These are phyloP conservation scores for Cirrhinus mrigala DNA, from an alignment of 2,797 vertebrate genomes.

Conservation along the genomic window DNA sequence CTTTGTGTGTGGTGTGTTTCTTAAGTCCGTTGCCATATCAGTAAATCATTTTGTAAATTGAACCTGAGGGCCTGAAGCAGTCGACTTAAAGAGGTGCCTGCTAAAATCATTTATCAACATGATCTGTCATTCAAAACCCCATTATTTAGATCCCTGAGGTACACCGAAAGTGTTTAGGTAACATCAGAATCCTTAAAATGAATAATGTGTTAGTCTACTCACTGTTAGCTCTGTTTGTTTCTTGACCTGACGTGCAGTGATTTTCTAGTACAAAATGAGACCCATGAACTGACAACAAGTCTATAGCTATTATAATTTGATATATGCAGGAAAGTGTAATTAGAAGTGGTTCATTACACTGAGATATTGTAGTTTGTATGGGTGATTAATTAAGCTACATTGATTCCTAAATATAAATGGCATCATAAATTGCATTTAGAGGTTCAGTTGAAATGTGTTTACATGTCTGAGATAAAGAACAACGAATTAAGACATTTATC, in stretches of 20 bases:
- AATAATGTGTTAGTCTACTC: neutral
- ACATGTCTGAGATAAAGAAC: neutral
- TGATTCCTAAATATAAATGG: neutral
- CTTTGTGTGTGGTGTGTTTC: neutral
- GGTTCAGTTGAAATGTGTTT: neutral
- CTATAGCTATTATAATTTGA: neutral
- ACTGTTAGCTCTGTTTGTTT: neutral
- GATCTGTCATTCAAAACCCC: neutral
- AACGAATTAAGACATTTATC: neutral
- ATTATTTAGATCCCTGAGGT: conserved; percentile 1
- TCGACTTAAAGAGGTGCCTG: neutral
- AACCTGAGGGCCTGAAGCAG: conserved; percentile 24
- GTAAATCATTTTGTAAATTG: neutral
- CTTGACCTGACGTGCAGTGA: neutral
- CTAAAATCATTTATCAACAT: conserved; percentile 63
- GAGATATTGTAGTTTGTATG: neutral
- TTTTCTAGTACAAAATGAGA: neutral
- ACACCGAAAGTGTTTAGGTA: neutral
- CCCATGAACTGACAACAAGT: neutral
- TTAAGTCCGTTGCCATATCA: conserved; percentile 4
- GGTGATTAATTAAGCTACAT: neutral
- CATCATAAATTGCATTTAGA: neutral
- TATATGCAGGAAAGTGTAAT: neutral
- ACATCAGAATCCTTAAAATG: neutral
- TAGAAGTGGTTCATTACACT: conserved; percentile 3